Percentiles rank a stretch among this genome's conserved stretches.
Evolutionary conservation across 2,888 invertebrate genomes (phyloP).

Genomic region (Drosophila suboccidentalis): DNA sequence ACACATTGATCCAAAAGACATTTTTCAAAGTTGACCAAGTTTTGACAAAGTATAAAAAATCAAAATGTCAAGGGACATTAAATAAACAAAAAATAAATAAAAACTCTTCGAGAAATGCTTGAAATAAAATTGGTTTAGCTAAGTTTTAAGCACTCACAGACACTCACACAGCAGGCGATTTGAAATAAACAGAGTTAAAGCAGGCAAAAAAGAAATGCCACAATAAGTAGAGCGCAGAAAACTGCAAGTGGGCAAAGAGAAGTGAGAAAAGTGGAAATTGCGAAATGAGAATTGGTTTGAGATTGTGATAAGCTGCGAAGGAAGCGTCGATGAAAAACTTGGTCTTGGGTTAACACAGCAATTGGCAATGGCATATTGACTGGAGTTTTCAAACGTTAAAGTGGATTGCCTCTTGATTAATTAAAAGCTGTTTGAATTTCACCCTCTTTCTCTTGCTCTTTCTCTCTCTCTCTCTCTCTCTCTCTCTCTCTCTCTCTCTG

Average conservation of each 20-base stretch:
- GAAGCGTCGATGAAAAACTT: constrained; percentile 1
- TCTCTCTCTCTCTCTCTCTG: neutral
- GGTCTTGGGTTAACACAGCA: constrained; percentile 31
- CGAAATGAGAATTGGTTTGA: constrained; percentile 2
- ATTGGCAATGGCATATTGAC: constrained; percentile 67
- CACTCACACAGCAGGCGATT: neutral
- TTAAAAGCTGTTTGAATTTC: constrained; percentile 64
- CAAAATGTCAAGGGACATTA: no score
- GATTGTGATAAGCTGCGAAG: neutral
- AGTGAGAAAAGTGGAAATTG: neutral
- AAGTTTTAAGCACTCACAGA: neutral
- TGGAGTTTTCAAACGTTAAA: constrained; percentile 63
- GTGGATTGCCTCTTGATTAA: constrained; percentile 78
- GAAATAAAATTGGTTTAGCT: no score
- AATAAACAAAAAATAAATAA: no score
- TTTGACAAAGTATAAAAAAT: no score
- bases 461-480: neutral
- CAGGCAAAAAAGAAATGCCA: constrained; percentile 23
- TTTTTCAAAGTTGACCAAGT: no score
- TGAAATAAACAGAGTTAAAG: neutral
- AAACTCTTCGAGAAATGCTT: no score
- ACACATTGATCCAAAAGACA: no score
- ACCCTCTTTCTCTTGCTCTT: neutral
- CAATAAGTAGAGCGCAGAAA: constrained; percentile 23
- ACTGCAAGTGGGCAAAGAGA: constrained; percentile 13